Conservation (phyloP, 2,113 vertebrate genomes). For the Anoplopoma fimbria region DNA sequence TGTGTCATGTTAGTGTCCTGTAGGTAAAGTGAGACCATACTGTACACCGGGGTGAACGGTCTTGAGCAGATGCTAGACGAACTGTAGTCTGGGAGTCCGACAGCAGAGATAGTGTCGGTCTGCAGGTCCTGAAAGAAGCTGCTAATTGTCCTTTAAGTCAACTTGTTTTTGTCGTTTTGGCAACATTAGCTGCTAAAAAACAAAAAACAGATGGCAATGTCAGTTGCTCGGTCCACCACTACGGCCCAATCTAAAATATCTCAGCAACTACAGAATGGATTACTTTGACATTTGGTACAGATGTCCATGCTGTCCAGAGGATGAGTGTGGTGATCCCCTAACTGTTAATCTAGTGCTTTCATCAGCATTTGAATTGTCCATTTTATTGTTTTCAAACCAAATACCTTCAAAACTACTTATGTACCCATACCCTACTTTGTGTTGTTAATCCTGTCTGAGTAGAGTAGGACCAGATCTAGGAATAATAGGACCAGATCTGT, state of each 20-base stretch:
- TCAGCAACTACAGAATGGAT: background rate
- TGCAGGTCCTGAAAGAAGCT: background rate
- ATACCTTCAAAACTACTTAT: background rate
- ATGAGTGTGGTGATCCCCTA: background rate
- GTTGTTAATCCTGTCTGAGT: too few species aligned
- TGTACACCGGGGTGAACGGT: background rate
- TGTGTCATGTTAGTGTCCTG: conserved; percentile 44
- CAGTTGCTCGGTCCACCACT: background rate
- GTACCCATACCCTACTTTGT: background rate
- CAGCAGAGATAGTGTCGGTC: background rate
- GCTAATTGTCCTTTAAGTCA: background rate
- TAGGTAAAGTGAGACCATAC: conserved; percentile 51
- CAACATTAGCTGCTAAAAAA: background rate
- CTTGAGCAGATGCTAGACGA: conserved; percentile 46
- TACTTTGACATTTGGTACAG: background rate
- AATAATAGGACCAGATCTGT: too few species aligned
- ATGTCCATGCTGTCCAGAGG: background rate
- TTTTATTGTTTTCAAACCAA: background rate
- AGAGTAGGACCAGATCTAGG: too few species aligned
- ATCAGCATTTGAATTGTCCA: background rate
- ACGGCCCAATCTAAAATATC: background rate
- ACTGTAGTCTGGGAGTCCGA: background rate
- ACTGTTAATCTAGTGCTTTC: background rate
- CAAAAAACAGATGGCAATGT: background rate
- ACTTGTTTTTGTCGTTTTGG: background rate